Base-by-base conservation (phyloP, 2,113 vertebrate genomes). In the Phyllopteryx taeniolatus region DNA sequence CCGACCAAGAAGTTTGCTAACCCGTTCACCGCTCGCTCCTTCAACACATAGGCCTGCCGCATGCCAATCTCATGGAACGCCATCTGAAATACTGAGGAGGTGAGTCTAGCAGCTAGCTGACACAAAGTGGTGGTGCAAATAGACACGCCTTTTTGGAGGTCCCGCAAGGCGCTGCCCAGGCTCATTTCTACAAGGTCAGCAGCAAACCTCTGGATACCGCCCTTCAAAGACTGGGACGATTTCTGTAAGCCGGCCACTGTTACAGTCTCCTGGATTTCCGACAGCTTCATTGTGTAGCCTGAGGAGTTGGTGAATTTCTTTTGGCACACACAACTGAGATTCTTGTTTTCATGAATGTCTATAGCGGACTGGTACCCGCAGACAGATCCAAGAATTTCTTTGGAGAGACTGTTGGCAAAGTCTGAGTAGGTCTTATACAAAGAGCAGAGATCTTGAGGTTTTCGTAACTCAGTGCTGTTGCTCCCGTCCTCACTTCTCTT, bases 61-160 rank as follows among this genome's bases (percentile, higher is more conserved):
- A 95, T 95, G 74, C 95, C 96, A 33, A 99, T 96, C 86, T 99
- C 98, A 72, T 96, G 96, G 84, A 98, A 98, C 53, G 98, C 96
- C 95, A 98, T 95, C 44, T 98, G 96, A 88, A 99, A 96, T 81
- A 98, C 88, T 0, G 96, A 98, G 8, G 98, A 95, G 20, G 98
- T 98, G 68, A 99, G 89, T 77, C 92, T 94, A 20, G 97, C 88
- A 68, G 98, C 97, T 68, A 98, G 91, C 68, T 97, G 96, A 80
- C 96, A 99, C 75, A 99, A 85, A 0, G 94, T 96, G 74, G 90
- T 98, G 54, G 96, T 98, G 69, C 96, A 99, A 0, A 95, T 94
- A 77, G 96, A 95, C 43, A 99, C 94, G 0, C 98, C 95, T 90
- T 96, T 98, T 20, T 97, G 96, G 8, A 99, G 87, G 83, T 99